Percentiles rank a stretch among this genome's conserved stretches.
Evolutionary conservation across 2,888 invertebrate genomes (phyloP).

Genomic region (Theretra japonica): DNA sequence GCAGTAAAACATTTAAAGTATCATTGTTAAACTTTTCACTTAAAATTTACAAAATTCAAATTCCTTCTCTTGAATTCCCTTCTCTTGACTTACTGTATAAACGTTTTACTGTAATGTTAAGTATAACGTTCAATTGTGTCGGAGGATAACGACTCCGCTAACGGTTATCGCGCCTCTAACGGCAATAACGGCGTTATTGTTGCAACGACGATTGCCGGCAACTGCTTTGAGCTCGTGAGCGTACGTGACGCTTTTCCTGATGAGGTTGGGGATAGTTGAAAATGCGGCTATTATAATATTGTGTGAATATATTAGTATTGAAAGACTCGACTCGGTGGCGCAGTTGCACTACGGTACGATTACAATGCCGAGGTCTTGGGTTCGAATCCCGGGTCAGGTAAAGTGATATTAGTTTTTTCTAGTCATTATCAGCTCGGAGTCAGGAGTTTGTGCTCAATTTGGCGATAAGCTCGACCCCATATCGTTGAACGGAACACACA

Average conservation of each 20-base stretch:
- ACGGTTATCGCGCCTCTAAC: constrained; percentile 35
- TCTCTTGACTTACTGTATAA: constrained; percentile 32
- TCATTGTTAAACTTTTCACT: too few species aligned
- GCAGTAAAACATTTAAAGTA: too few species aligned
- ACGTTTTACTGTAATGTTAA: constrained; percentile 30
- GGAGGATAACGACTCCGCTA: constrained; percentile 19
- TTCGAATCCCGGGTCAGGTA: too few species aligned
- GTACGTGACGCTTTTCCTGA: constrained; percentile 11
- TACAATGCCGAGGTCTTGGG: too few species aligned
- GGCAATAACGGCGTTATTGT: constrained; percentile 34
- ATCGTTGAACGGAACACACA: too few species aligned
- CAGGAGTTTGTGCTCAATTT: too few species aligned
- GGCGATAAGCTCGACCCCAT: too few species aligned
- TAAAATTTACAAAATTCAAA: neutral
- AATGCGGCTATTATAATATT: neutral
- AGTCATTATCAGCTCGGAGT: too few species aligned
- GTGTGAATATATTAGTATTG: too few species aligned
- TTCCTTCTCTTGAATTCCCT: constrained; percentile 28
- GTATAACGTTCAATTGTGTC: constrained; percentile 25
- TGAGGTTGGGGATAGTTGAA: neutral
- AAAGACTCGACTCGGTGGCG: too few species aligned
- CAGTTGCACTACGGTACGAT: too few species aligned
- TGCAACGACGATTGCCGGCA: constrained; percentile 32
- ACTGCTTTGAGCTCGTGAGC: constrained; percentile 10
- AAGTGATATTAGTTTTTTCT: too few species aligned